A percentile compares a stretch with the other conserved stretches of the same genome.
These are phyloP conservation scores for Opisthocomus hoazin DNA, from an alignment of 2,113 vertebrate species.

Conservation along the genomic window DNA sequence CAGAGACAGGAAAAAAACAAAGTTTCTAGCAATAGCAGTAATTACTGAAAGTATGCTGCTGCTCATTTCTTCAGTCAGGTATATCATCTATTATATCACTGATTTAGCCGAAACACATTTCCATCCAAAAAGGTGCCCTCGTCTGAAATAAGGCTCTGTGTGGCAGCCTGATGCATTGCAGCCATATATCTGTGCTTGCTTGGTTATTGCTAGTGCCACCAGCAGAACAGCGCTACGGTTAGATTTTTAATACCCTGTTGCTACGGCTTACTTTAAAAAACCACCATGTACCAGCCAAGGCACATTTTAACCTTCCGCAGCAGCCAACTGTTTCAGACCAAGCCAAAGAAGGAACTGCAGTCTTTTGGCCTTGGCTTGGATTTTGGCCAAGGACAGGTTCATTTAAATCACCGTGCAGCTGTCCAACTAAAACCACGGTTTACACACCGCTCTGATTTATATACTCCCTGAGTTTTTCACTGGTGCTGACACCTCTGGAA, in stretches of 20 bases:
- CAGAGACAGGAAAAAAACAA: background rate
- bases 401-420: background rate
- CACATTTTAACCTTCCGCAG: background rate
- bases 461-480: background rate
- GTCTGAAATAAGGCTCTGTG: background rate
- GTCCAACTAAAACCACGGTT: background rate
- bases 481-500: background rate
- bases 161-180: background rate
- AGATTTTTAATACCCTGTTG: background rate
- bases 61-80: background rate
- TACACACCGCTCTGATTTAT: background rate
- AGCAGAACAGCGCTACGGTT: background rate
- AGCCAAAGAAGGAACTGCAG: background rate
- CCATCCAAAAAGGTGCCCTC: background rate
- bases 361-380: background rate
- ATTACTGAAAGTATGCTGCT: background rate
- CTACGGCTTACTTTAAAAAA: background rate
- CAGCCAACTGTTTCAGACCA: background rate
- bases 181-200: accelerated
- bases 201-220: background rate
- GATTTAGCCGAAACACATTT: background rate
- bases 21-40: background rate
- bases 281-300: background rate
- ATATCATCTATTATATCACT: background rate
- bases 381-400: background rate